Conservation (phyloP, 2,888 invertebrate species). For the Glomeris marginata region DNA sequence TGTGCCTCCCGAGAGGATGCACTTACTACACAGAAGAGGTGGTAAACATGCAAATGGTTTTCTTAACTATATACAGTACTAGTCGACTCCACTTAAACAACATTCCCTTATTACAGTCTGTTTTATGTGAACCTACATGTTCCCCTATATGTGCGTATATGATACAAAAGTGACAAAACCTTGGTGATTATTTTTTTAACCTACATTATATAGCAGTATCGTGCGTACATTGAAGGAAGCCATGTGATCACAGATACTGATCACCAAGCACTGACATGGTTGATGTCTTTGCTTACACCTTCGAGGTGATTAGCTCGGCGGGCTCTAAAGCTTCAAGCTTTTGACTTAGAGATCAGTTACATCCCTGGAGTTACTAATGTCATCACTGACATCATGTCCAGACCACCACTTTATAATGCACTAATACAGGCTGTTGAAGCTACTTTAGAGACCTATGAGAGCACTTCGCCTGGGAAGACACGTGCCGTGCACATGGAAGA, state of each 20-base stretch:
- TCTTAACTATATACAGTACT: too few relatives aligned
- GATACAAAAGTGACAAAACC: too few relatives aligned
- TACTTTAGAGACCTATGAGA: background rate
- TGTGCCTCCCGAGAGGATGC: too few relatives aligned
- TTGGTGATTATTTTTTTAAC: too few relatives aligned
- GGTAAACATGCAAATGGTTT: too few relatives aligned
- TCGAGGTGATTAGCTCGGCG: conserved; percentile 32
- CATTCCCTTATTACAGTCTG: too few relatives aligned
- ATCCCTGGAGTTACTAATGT: conserved; percentile 27
- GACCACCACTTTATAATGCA: background rate
- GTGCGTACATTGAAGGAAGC: too few relatives aligned
- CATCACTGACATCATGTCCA: conserved; percentile 25
- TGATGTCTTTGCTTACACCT: conserved; percentile 28
- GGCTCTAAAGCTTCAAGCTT: conserved; percentile 30
- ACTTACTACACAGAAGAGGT: too few relatives aligned
- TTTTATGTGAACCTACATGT: too few relatives aligned
- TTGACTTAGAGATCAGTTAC: conserved; percentile 27
- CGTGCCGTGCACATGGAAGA: background rate
- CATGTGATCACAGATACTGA: conserved; percentile 30
- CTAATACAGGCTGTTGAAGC: background rate
- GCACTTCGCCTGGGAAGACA: background rate
- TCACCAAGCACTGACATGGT: conserved; percentile 34
- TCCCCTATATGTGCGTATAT: too few relatives aligned
- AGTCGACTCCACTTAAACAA: too few relatives aligned
- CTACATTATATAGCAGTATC: too few relatives aligned